Base-by-base conservation (phyloP, 2,888 invertebrate genomes). In the Platycheirus albimanus region DNA sequence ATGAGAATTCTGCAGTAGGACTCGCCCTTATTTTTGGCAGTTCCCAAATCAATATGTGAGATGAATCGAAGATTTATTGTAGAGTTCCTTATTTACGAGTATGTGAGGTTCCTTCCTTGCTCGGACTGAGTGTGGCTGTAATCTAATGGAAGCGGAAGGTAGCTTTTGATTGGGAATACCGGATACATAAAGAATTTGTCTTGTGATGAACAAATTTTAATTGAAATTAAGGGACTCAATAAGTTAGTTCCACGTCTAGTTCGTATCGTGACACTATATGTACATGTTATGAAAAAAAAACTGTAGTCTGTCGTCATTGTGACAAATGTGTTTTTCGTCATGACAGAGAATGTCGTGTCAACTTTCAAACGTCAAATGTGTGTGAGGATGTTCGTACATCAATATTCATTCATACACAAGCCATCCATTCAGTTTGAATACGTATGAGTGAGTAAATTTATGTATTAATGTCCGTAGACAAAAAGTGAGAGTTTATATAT, bases 401-500 rank as follows among this genome's bases (percentile, higher is more conserved):
- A 58, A 51, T 63, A 52, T 63, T 13, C 19, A 61, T n/a, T 30
- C 45, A 61, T 30, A 43, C 8, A 7, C 45, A n/a, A 45, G 17
- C 19, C 67, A 61, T 72, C 33, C 52, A 47, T 72, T 79, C 47
- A 41, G 38, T 66, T 52, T 45, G 11, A 51, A n/a, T n/a, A n/a
- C n/a, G n/a, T n/a, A n/a, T n/a, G n/a, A 61, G 63, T 63, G 24
- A 20, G 45, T 61, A 61, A 24, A 24, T 0, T 4, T 7, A 41
- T 28, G 13, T 15, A 30, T 19, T 41, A 24, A 33, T 61, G 45
- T 52, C 28, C 38, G 28, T 43, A 56, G 8, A 38, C 51, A 76
- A 77, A 74, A 79, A 79, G 79, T 79, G 74, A 79, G 79, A 79
- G 79, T 74, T 63, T 49, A 43, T 17, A 19, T 43, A 13, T 28